phyloP scores from a whole-genome alignment of 2,113 vertebrate genomes.

The Parus major region DNA sequence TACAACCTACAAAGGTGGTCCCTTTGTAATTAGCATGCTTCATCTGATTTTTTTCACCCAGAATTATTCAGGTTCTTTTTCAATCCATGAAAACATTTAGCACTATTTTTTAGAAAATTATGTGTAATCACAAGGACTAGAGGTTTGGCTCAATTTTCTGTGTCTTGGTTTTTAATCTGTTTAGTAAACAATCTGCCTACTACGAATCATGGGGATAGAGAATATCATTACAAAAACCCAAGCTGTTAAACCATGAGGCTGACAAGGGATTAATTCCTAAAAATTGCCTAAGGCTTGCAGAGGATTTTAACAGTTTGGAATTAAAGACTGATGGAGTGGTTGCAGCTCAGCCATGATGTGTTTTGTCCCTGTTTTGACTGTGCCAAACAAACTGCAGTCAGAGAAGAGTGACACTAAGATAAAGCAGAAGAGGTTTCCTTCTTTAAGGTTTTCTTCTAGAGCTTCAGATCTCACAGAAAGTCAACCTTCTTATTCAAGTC shows the following conservation, averaged over 20 bases:
- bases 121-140: neutral
- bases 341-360: neutral
- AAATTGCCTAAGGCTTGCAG: neutral
- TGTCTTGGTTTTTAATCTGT: neutral
- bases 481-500: neutral
- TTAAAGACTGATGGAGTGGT: neutral
- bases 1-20: neutral
- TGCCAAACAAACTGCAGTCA: neutral
- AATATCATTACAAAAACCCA: neutral
- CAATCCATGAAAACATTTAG: neutral
- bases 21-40: neutral
- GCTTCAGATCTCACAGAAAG: neutral
- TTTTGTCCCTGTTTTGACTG: neutral
- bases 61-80: neutral
- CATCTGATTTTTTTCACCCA: neutral
- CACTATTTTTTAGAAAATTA: neutral
- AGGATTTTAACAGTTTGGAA: slow-evolving; percentile 5
- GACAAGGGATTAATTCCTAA: neutral
- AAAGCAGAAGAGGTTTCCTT: neutral
- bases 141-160: neutral
- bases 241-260: neutral
- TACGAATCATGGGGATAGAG: neutral
- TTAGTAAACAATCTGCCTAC: slow-evolving; percentile 2
- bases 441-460: neutral
- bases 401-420: neutral